phyloP scores from a whole-genome alignment of 2,797 vertebrate species.

The Centropyge bicolor region DNA sequence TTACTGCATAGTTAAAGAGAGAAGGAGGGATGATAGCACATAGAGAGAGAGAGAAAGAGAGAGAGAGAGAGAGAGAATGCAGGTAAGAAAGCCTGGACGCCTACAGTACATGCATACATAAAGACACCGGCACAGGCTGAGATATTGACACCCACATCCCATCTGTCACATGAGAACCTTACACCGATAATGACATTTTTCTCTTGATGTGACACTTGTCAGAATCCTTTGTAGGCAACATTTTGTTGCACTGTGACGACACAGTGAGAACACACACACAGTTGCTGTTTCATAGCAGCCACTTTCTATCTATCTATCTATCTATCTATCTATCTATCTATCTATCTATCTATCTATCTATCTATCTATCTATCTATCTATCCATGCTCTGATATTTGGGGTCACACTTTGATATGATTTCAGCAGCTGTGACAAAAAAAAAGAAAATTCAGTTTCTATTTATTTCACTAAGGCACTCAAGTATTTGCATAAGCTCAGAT shows the following conservation, averaged over 20 bases:
- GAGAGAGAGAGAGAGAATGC: constrained; percentile 36
- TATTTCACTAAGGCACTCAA: constrained; percentile 13
- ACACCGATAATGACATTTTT: constrained; percentile 64
- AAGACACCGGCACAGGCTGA: constrained; percentile 57
- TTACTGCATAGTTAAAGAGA: constrained; percentile 43
- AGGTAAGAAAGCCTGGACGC: constrained; percentile 71
- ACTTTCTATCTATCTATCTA: constrained; percentile 8
- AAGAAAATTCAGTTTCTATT: background rate
- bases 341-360: constrained; percentile 43
- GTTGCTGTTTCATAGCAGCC: no score
- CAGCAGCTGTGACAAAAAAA: background rate
- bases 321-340: constrained; percentile 40
- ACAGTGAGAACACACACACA: constrained; percentile 9
- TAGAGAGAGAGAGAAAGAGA: background rate
- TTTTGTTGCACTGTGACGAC: constrained; percentile 34
- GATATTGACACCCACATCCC: constrained; percentile 74
- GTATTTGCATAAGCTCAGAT: background rate
- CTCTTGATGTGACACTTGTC: constrained; percentile 59
- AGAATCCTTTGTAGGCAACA: constrained; percentile 54
- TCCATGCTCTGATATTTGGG: background rate
- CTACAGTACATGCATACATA: constrained; percentile 65
- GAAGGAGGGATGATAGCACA: constrained; percentile 10
- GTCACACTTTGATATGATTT: background rate
- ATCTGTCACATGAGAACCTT: constrained; percentile 73
- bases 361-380: constrained; percentile 32